Percentiles rank a stretch among this genome's conserved stretches.
phyloP scores from a whole-genome alignment of 2,113 vertebrate genomes.

The Arvicanthis niloticus region DNA sequence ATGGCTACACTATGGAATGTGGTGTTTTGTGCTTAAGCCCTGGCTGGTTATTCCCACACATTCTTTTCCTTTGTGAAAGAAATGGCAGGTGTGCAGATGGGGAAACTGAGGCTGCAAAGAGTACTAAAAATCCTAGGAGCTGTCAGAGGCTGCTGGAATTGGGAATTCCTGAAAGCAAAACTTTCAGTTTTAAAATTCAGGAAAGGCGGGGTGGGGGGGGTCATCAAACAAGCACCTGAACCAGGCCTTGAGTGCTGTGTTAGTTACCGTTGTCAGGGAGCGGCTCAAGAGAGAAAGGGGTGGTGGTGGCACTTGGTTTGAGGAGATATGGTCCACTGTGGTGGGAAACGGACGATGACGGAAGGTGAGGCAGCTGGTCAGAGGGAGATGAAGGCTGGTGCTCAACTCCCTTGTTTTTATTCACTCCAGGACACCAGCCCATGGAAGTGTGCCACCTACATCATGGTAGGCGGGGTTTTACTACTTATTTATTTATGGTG shows the following conservation, averaged over 20 bases:
- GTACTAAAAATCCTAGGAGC: neutral
- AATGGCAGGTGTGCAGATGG: neutral
- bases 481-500: neutral
- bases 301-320: neutral
- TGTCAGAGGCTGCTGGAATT: neutral
- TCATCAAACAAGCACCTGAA: accelerated
- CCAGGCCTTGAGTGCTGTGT: neutral
- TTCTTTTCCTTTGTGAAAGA: neutral
- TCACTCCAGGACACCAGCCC: neutral
- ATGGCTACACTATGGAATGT: neutral
- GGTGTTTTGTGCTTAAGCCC: accelerated
- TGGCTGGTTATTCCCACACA: too few species aligned
- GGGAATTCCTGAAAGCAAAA: neutral
- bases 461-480: neutral
- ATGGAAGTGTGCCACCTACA: too few species aligned
- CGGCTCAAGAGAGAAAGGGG: too few species aligned
- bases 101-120: neutral
- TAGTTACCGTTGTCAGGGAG: neutral
- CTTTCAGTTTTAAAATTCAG: neutral
- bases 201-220: neutral
- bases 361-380: neutral
- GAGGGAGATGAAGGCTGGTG: neutral
- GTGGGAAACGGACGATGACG: neutral
- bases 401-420: neutral
- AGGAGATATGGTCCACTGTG: neutral